Base-by-base conservation (phyloP, 2,113 vertebrate species). In the Proterorhinus semilunaris region DNA sequence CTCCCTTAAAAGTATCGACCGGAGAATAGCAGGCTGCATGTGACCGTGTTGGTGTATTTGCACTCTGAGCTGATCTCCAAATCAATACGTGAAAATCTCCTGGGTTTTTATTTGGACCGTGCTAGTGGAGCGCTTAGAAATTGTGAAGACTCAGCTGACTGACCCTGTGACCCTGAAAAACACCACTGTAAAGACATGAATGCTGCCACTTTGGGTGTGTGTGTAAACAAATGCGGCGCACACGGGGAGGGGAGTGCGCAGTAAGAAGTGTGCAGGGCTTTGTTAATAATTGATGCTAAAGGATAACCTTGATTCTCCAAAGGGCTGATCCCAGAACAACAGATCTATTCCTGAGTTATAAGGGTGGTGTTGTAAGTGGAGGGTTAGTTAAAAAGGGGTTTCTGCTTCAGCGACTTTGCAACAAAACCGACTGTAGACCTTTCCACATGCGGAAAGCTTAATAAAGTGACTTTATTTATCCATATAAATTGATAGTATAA, bases 91-190 rank as follows among this genome's bases (percentile, higher is more conserved):
- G 10, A 64, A 68, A 77, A 74, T 85, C 84, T 82, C 76, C 65
- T 50, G 70, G 75, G 84, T 73, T 85, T 36, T 36, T 36, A 4
- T 36, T 79, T 85, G 69, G 75, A 68, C 67, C 70, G 70, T 78
- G 71, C 74, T 72, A 61, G 68, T 82, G 85, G 82, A 79, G 83
- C 82, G 72, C 77, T 86, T 88, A 87, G 88, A 79, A 86, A 85
- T 87, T 86, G 78, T 83, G 82, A 86, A 79, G 71, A 83, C 85
- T 85, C 83, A 76, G 85, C 77, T 81, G 86, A 88, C 76, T 86
- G 82, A 90, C 85, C 86, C 85, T 75, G 69, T 83, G 87, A 88
- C 87, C 86, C 83, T 84, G 83, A 84, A 83, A 87, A 88, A 82
- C 49, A 8, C 68, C 80, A 48, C 75, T 72, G 78, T 80, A 85